Base-by-base conservation (phyloP, 1,140 invertebrate species). In the Venustaconcha ellipsiformis region DNA sequence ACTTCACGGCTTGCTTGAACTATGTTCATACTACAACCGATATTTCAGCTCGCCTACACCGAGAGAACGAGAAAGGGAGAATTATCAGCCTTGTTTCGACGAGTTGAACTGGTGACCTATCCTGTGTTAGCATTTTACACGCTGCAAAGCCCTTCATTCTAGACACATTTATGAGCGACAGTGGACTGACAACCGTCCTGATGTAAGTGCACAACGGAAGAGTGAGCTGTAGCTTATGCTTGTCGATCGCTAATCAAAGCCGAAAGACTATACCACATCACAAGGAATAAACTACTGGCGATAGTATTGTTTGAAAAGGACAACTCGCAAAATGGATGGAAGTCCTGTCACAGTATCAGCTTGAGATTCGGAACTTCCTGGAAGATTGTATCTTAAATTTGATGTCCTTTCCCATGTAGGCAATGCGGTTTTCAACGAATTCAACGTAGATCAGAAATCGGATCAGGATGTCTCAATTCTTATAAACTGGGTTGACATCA, bases 251-350 rank as follows among this genome's bases (percentile, higher is more conserved):
- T 92, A 17, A 85, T 80, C 14, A 57, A 76, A 57, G 75, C 89
- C 20, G 90, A 93, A 83, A 72, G 84, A 75, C 89, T 90, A 15
- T 93, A 92, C 80, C 82, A 78, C 67, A 73, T 76, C 8, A 83
- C 80, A 30, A 18, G 76, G 37, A 82, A 67, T 55, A 78, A 82
- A 72, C 65, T 83, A 55, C 66, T 82, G 15, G 78, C 80, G 15
- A 55, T 80, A 17, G 37, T 48, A 48, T 48, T 48, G 37, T 74
- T 74, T 17, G 57, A 57, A 3, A 76, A 76, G 4, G 37, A 48
- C 37, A 48, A 48, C 37, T 48, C 37, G 37, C 37, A 48, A 48
- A 11, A 48, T 48, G 37, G 37, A 48, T 48, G 0, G 5, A 8
- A 11, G 37, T 48, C 37, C 5, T 48, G 37, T 48, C 37, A 48